Evolutionary conservation across 2,797 vertebrate genomes (phyloP).

Genomic region (Natrix natrix): DNA sequence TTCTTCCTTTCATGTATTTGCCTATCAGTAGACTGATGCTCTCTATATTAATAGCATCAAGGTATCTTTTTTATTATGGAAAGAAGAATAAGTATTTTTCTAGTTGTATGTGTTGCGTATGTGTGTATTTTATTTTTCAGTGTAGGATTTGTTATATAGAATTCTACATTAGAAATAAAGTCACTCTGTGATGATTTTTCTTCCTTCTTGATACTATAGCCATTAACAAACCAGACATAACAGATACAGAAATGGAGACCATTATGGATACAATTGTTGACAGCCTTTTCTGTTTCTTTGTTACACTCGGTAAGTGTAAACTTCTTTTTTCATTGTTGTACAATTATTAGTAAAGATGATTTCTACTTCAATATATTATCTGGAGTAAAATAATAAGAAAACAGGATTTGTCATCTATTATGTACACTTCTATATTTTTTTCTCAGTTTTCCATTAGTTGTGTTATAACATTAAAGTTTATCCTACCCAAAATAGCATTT

Average conservation of each 20-base stretch:
- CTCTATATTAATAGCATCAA: neutral
- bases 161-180: neutral
- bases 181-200: conserved; percentile 3
- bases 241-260: conserved; percentile 95
- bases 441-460: neutral
- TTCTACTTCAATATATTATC: neutral
- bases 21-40: neutral
- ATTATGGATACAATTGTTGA: conserved; percentile 99
- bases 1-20: neutral
- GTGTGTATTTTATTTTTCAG: neutral
- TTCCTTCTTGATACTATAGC: conserved; percentile 67
- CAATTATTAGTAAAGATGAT: neutral
- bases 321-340: neutral
- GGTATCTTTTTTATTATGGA: neutral
- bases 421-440: neutral
- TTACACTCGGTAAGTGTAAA: conserved; percentile 88
- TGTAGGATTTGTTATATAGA: neutral
- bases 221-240: conserved; percentile 92
- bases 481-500: neutral
- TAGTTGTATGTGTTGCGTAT: neutral
- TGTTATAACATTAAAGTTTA: neutral
- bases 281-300: conserved; percentile 98
- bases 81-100: neutral
- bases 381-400: neutral
- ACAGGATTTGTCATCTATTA: neutral